Evolutionary conservation across 1,140 invertebrate species (phyloP), one percentile per base, ranked within the genome.

Genomic region (Drosophila gunungcola): DNA sequence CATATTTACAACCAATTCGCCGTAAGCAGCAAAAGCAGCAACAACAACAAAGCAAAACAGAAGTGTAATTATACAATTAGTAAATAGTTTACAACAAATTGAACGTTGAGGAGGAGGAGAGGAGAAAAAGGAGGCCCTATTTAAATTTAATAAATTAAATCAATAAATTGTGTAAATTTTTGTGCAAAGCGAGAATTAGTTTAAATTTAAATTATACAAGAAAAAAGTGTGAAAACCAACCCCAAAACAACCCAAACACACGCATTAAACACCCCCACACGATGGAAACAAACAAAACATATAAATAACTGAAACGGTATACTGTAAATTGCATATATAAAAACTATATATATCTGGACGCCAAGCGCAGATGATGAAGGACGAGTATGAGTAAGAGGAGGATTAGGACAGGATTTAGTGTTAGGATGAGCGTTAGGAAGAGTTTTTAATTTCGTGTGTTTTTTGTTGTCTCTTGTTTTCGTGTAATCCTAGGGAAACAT

Each of bases 141-240:
- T 80, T 85, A 88, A 83, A 77, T 55, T 36, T 77, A 78, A 63
- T 76, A 78, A 79, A 88, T 77, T 88, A 89, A 89, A 89, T 89
- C 83, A 89, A 89, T 89, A 89, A 88, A 89, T 76, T 89, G 83
- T 88, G 77, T 89, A 88, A 89, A 88, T 84, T 88, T 77, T 73
- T 83, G 82, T 86, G 78, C 83, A 81, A 85, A 80, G 82, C 75
- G 80, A 84, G 73, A 67, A 70, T 84, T 88, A 88, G 84, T 80
- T 89, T 88, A 88, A 88, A 89, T 88, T 70, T 88, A 88, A 76
- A 76, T 74, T 74, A 80, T 80, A 86, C 55, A 72, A 82, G 64
- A 70, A 60, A 41, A 41, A 57, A 39, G 56, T 58, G 39, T 62
- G 61, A 78, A 25, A 62, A 68, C 64, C 45, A 70, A 70, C 32